Percentiles rank a stretch among this genome's conserved stretches.
Evolutionary conservation across 64 coral and sea anemone species (phyloP).

Genomic region (Stichodactyla mertensii): DNA sequence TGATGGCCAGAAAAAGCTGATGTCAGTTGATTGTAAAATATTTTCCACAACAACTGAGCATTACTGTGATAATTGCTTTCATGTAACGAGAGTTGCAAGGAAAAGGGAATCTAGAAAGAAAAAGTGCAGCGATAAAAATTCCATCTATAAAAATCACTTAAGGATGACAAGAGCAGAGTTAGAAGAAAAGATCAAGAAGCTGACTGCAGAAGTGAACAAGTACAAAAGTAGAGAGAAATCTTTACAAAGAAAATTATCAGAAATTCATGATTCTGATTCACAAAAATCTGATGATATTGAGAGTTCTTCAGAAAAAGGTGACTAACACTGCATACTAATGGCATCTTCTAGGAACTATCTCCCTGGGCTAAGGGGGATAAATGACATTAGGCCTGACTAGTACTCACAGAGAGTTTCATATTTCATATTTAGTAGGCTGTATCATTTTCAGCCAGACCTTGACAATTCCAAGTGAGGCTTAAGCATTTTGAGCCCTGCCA

Average conservation of each 20-base stretch:
- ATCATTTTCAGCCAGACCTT: too few relatives aligned
- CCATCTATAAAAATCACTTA: neutral
- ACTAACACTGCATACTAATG: neutral
- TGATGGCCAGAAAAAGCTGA: neutral
- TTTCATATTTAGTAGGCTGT: too few relatives aligned
- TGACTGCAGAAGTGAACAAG: neutral
- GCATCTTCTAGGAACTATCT: too few relatives aligned
- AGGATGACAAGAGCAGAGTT: neutral
- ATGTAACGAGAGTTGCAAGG: neutral
- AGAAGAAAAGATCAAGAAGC: neutral
- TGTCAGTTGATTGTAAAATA: slow-evolving; percentile 3
- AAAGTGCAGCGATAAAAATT: neutral
- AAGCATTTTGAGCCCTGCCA: too few relatives aligned
- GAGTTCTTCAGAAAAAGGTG: neutral
- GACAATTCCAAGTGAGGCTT: too few relatives aligned
- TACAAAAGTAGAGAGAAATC: neutral
- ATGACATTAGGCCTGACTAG: too few relatives aligned
- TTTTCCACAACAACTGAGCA: neutral
- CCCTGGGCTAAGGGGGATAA: too few relatives aligned
- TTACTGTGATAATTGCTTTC: neutral
- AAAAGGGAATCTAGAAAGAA: neutral
- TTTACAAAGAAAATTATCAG: neutral
- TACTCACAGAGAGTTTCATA: too few relatives aligned
- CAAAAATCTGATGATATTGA: neutral
- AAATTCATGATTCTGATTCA: neutral